Evolutionary conservation across 2,888 invertebrate species (phyloP).

Genomic region (Melangyna quadrimaculata): DNA sequence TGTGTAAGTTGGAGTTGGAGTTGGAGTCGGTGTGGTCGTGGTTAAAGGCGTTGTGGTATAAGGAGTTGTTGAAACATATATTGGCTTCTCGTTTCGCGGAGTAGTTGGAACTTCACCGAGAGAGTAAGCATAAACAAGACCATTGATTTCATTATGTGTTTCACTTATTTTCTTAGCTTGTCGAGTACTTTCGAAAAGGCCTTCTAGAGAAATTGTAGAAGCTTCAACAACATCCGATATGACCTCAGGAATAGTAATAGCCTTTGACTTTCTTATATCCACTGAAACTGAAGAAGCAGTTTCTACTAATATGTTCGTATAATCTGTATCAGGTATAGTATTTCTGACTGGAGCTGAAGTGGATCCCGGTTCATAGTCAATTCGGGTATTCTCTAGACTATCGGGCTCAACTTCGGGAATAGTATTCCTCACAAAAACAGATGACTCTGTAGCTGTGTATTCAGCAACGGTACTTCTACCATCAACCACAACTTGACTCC

Average conservation of each 20-base stretch:
- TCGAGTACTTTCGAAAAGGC: constrained; percentile 83
- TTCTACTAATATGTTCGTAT: not conserved
- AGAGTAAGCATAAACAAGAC: constrained; percentile 81
- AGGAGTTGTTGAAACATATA: constrained; percentile 69
- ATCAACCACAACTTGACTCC: constrained; percentile 78
- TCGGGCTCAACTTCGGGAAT: constrained; percentile 72
- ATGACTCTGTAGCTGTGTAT: constrained; percentile 79
- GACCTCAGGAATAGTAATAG: constrained; percentile 77
- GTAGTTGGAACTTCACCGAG: constrained; percentile 78
- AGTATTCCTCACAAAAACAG: constrained; percentile 76
- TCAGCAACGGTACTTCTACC: constrained; percentile 81
- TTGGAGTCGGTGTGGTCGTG: constrained; percentile 44
- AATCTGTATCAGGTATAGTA: constrained; percentile 62
- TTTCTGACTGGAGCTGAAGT: constrained; percentile 63
- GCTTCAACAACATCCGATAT: constrained; percentile 82
- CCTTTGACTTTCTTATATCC: constrained; percentile 72
- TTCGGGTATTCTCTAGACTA: constrained; percentile 58
- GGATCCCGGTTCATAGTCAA: constrained; percentile 49
- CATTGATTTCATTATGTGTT: constrained; percentile 72
- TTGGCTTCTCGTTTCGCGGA: constrained; percentile 73
- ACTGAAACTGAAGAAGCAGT: constrained; percentile 6
- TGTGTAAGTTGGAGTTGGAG: constrained; percentile 35
- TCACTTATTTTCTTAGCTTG: constrained; percentile 77
- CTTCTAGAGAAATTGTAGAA: constrained; percentile 86
- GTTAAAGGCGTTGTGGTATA: constrained; percentile 40